Percentiles rank a stretch among this genome's conserved stretches.
These are phyloP conservation scores for Daktulosphaira vitifoliae DNA, from an alignment of 1,140 invertebrate genomes.

Conservation along the genomic window DNA sequence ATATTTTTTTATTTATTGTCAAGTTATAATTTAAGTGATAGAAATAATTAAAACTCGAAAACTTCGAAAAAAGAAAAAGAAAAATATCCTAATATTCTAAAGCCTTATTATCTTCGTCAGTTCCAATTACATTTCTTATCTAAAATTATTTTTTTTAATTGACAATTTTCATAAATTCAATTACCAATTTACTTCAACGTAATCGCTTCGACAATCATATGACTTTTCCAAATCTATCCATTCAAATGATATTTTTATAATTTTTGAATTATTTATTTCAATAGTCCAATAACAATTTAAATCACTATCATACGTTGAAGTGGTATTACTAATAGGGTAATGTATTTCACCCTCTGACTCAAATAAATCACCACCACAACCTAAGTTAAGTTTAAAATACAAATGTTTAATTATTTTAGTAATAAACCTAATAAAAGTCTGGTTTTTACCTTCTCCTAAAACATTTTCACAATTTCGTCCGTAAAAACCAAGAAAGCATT, in stretches of 20 bases:
- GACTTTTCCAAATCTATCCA: constrained; percentile 61
- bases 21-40: too few species aligned
- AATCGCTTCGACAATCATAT: constrained; percentile 56
- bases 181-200: constrained; percentile 50
- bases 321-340: constrained; percentile 54
- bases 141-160: constrained; percentile 1
- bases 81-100: too few species aligned
- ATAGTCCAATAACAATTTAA: constrained; percentile 76
- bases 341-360: constrained; percentile 51
- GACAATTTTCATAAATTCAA: neutral
- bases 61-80: too few species aligned
- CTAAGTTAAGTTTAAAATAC: constrained; percentile 35
- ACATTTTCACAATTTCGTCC: constrained; percentile 47
- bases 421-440: too few species aligned
- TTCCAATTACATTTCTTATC: neutral
- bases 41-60: too few species aligned
- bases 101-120: neutral
- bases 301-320: constrained; percentile 51
- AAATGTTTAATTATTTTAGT: neutral
- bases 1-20: too few species aligned
- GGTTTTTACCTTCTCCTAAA: too few species aligned
- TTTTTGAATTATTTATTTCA: constrained; percentile 52
- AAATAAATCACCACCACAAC: constrained; percentile 58
- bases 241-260: constrained; percentile 69
- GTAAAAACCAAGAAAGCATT: constrained; percentile 50